Evolutionary conservation across 2,888 invertebrate genomes (phyloP), one percentile per base, ranked within the genome.

Genomic region (Orchesellides sinensis): DNA sequence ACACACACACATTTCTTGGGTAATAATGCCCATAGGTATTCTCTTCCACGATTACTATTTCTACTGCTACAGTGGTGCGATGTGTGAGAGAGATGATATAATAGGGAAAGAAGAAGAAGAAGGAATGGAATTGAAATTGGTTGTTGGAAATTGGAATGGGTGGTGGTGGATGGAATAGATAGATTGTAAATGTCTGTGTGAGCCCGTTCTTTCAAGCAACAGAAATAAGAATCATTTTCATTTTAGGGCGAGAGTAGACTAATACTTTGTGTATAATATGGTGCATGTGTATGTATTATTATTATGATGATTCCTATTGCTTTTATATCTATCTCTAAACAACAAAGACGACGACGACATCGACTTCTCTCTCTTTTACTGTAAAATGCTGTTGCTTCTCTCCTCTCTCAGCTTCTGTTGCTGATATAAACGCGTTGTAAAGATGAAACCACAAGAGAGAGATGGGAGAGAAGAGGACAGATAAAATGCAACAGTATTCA

Each of bases 21-120:
- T 83, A 83, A 83, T 83, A 83, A 75, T 83, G 82, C 82, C 82
- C 82, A 83, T 83, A 83, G 82, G 82, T 83, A 83, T 83, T 75
- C 82, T 83, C 52, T 40, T 54, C 82, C 77, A 75, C 82, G 82
- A 83, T 83, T 77, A 83, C 82, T 70, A 83, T 83, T 83, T 83
- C 70, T 77, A 83, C 72, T 74, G 82, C 82, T 68, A 74, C 75
- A 82, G 21, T 61, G 12, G n/a, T 61, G 52, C 52, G 12, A 23
- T 2, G 17, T 10, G 61, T 40, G 63, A 29, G 35, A 35, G 75
- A 56, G 77, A 83, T 83, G 82, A 83, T 83, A 83, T 83, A 83
- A 83, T 83, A 77, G 82, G 80, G 74, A 54, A 29, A 70, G 65
- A 49, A 65, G 66, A 77, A 75, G 35, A 66, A 61, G 40, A 74